These are phyloP conservation scores for Cliona cf. orientalis DNA, from an alignment of 37 sponge, comb jelly and placozoan genomes.

Conservation along the genomic window DNA sequence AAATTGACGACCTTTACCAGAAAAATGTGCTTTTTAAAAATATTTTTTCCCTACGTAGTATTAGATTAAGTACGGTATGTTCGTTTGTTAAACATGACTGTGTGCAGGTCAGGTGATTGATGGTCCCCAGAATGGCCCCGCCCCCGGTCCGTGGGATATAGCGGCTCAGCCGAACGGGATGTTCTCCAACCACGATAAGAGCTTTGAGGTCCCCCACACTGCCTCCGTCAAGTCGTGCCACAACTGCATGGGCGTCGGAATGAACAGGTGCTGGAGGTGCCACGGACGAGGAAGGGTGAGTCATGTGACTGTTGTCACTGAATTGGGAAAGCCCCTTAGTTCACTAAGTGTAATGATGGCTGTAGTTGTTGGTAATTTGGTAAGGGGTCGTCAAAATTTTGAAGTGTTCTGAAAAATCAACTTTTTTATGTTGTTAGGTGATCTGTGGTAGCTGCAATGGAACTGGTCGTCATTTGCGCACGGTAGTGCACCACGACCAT, in stretches of 20 bases:
- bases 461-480: conserved; percentile 28
- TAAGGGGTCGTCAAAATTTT: no score
- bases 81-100: no score
- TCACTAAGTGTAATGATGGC: neutral
- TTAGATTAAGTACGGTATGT: no score
- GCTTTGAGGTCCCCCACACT: conserved; percentile 78
- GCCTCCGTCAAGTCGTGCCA: conserved; percentile 80
- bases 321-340: no score
- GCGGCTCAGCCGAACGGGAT: conserved; percentile 21
- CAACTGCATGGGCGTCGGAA: conserved; percentile 59
- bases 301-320: neutral
- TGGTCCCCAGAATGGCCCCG: conserved; percentile 75
- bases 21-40: no score
- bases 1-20: no score
- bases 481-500: conserved; percentile 37
- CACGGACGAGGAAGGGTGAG: conserved; percentile 67
- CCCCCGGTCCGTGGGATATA: conserved; percentile 78
- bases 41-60: no score
- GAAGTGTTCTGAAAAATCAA: neutral
- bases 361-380: neutral
- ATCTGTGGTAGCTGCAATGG: conserved; percentile 45
- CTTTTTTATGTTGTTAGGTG: conserved; percentile 27
- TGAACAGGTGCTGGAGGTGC: conserved; percentile 56
- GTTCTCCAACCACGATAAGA: conserved; percentile 46
- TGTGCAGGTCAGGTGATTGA: conserved; percentile 64